These are phyloP conservation scores for Stichopus horrens DNA, from an alignment of 53 echinoderm and acorn worm species.

Conservation along the genomic window DNA sequence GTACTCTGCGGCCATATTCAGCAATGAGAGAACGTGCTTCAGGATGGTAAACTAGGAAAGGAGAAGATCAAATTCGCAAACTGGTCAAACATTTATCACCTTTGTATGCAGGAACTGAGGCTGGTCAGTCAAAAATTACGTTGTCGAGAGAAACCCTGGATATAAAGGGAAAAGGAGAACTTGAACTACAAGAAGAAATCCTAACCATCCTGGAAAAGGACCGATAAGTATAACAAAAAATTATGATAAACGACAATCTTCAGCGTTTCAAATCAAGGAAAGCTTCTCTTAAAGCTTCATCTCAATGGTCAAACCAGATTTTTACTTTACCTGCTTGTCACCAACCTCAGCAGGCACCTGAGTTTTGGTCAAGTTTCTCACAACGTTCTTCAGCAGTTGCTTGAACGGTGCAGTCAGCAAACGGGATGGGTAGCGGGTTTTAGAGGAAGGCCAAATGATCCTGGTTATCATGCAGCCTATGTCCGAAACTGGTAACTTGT, in stretches of 20 bases:
- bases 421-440: constrained; percentile 32
- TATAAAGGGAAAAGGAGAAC: too few relatives aligned
- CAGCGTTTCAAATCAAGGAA: too few relatives aligned
- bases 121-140: too few relatives aligned
- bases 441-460: constrained; percentile 67
- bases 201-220: too few relatives aligned
- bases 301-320: background rate
- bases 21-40: constrained; percentile 53
- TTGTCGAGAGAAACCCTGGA: too few relatives aligned
- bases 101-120: background rate
- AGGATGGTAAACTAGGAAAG: constrained; percentile 50
- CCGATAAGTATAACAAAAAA: too few relatives aligned
- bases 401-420: constrained; percentile 43
- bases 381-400: constrained; percentile 52
- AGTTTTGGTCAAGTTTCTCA: constrained; percentile 40
- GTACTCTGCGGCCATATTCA: constrained; percentile 75
- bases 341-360: background rate
- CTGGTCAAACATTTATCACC: background rate
- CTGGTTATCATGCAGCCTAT: constrained; percentile 62
- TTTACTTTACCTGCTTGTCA: background rate
- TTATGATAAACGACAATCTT: too few relatives aligned
- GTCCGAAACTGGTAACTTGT: background rate
- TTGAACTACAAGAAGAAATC: too few relatives aligned
- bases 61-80: background rate
- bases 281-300: too few relatives aligned